Conservation (phyloP, 2,888 invertebrate genomes). For the Apoderus coryli region DNA sequence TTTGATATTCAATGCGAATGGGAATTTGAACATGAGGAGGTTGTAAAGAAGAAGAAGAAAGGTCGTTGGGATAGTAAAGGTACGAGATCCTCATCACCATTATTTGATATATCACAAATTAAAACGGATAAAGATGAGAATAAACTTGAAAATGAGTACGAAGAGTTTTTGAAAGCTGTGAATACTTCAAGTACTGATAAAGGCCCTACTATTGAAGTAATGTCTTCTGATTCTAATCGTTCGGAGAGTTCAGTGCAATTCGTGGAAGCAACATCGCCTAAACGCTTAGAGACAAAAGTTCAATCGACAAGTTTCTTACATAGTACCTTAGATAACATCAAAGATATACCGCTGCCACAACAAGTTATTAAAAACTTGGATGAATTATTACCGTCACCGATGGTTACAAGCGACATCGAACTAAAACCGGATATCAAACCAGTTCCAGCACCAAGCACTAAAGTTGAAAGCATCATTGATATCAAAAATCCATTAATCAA, state of each 20-base stretch:
- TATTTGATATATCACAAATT: constrained; percentile 6
- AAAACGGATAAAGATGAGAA: constrained; percentile 12
- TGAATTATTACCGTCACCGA: constrained; percentile 1
- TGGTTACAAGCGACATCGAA: neutral
- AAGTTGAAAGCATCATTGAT: constrained; percentile 14
- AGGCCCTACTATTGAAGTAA: constrained; percentile 7
- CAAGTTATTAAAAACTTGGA: too few species aligned
- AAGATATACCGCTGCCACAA: neutral
- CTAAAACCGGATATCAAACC: constrained; percentile 12
- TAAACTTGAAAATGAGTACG: constrained; percentile 35
- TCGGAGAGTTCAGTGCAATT: neutral
- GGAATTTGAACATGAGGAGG: too few species aligned
- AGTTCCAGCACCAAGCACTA: constrained; percentile 19
- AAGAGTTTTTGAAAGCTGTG: constrained; percentile 44
- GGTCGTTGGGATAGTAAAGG: neutral
- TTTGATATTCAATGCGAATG: too few species aligned
- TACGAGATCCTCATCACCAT: neutral
- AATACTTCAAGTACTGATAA: constrained; percentile 19
- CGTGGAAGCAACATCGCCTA: neutral
- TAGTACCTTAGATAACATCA: too few species aligned
- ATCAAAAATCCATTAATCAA: constrained; percentile 16
- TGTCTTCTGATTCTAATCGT: constrained; percentile 1
- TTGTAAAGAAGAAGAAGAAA: neutral
- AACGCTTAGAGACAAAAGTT: too few species aligned
- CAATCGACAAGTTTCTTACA: too few species aligned